Conservation (phyloP, 2,797 vertebrate genomes). For the Serranus cabrilla region DNA sequence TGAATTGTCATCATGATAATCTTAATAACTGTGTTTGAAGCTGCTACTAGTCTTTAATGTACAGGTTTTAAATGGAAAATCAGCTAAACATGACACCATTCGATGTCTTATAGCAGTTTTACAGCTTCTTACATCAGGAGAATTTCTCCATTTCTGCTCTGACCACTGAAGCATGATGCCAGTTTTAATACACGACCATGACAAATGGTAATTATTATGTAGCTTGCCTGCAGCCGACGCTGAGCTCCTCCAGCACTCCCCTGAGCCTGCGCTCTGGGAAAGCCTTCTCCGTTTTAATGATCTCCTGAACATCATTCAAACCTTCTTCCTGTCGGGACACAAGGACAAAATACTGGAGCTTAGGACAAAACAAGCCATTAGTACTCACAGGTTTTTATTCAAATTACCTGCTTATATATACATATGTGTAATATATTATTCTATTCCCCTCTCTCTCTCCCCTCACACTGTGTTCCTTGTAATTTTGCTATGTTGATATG, state of each 20-base stretch:
- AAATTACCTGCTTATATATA: neutral
- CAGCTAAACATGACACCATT: neutral
- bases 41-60: too few species aligned
- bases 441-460: neutral
- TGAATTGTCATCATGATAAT: slow-evolving; percentile 13
- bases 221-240: slow-evolving; percentile 90
- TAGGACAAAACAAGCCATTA: slow-evolving; percentile 1
- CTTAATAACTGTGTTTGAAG: slow-evolving; percentile 23
- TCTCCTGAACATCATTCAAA: slow-evolving; percentile 96
- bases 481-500: too few species aligned
- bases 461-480: too few species aligned
- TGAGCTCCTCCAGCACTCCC: slow-evolving; percentile 95
- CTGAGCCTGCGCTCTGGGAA: slow-evolving; percentile 95
- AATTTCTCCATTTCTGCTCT: neutral
- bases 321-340: slow-evolving; percentile 91
- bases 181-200: slow-evolving; percentile 12
- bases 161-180: neutral
- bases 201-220: slow-evolving; percentile 30
- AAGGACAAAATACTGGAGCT: neutral
- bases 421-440: neutral
- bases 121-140: neutral
- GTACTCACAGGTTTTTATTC: neutral
- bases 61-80: neutral
- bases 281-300: slow-evolving; percentile 96
- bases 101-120: neutral